These are phyloP conservation scores for Hafferia zeledoni DNA, from an alignment of 2,797 vertebrate species.

Conservation along the genomic window DNA sequence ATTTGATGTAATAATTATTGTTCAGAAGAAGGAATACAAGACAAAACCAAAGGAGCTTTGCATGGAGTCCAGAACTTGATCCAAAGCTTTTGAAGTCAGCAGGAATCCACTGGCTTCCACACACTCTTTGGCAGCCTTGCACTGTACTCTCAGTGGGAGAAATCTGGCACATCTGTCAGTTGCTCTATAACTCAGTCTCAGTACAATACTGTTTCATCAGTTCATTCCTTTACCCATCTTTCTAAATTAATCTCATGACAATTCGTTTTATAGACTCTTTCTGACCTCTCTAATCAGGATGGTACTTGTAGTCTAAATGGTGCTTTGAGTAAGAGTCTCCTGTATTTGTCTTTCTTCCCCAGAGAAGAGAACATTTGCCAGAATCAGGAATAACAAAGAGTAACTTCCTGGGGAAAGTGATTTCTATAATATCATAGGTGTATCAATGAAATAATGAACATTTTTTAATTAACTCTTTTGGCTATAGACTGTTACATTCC, in stretches of 20 bases:
- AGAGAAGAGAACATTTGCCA: not conserved
- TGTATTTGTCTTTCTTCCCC: not conserved
- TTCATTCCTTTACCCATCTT: not conserved
- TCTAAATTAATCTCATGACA: constrained; percentile 29
- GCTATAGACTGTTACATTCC: not conserved
- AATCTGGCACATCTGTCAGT: not conserved
- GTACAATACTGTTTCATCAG: not conserved
- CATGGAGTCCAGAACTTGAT: not conserved
- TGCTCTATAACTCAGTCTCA: not conserved
- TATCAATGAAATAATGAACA: not conserved
- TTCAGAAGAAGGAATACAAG: not conserved
- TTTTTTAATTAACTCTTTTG: not conserved
- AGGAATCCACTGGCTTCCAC: not conserved
- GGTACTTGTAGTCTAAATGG: not conserved
- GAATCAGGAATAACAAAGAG: not conserved
- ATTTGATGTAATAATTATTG: not conserved
- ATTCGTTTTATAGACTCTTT: constrained; percentile 7
- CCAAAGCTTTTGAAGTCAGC: constrained; percentile 16
- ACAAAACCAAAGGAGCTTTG: not conserved
- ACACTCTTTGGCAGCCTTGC: not conserved
- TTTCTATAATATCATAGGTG: not conserved
- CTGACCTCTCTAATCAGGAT: not conserved
- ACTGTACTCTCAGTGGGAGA: not conserved
- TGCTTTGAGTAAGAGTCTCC: not conserved
- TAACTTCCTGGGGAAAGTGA: not conserved